These are phyloP conservation scores for Cydia amplana DNA, from an alignment of 1,140 invertebrate species.

Conservation along the genomic window DNA sequence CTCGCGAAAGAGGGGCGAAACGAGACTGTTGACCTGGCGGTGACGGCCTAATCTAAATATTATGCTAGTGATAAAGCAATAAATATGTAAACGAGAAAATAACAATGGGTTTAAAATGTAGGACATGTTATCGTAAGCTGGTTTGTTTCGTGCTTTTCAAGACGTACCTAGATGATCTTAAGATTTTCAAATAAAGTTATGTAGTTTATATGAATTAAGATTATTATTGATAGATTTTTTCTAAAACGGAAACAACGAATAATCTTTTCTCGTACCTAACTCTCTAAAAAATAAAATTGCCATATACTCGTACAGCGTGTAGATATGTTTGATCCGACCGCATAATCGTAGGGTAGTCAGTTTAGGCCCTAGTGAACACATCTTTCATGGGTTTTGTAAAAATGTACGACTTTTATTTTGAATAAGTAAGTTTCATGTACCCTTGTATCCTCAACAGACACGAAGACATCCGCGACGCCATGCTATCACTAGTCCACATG, in stretches of 20 bases:
- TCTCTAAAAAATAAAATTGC: too few species aligned
- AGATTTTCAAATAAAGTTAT: not conserved
- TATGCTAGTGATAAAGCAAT: constrained; percentile 12
- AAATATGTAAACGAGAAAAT: constrained; percentile 15
- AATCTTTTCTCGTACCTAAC: too few species aligned
- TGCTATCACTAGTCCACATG: constrained; percentile 90
- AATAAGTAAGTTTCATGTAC: not conserved
- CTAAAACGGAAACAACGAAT: too few species aligned
- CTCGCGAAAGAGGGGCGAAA: constrained; percentile 15
- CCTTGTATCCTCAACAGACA: constrained; percentile 79
- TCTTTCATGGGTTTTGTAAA: too few species aligned
- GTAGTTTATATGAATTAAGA: too few species aligned
- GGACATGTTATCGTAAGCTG: not conserved
- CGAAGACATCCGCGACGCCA: constrained; percentile 89
- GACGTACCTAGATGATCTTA: not conserved
- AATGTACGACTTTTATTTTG: too few species aligned
- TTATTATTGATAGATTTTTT: too few species aligned
- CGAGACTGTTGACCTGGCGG: constrained; percentile 8
- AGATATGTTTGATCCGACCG: too few species aligned
- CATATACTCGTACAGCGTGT: too few species aligned
- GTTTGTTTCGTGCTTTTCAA: not conserved
- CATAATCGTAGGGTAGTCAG: too few species aligned
- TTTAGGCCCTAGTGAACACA: too few species aligned
- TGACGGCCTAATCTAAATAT: constrained; percentile 10
- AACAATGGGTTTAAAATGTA: constrained; percentile 17